Evolutionary conservation across 1,140 invertebrate species (phyloP), one percentile per base, ranked within the genome.

Genomic region (Cheumatopsyche charites): DNA sequence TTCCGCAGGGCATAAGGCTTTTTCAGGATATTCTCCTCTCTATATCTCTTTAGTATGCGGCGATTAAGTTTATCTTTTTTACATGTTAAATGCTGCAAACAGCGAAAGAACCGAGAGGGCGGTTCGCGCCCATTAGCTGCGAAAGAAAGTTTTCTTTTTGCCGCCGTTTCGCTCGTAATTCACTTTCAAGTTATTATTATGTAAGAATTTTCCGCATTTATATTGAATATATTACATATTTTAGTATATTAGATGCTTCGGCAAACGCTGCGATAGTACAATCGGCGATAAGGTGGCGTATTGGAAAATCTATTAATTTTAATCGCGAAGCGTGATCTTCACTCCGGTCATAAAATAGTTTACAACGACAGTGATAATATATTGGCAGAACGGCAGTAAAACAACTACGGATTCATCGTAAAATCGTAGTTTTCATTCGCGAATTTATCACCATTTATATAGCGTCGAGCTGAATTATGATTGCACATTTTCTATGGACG

Each of bases 61-160:
- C 62, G 21, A 62, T 62, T 69, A 45, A 71, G 62, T 55, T 66
- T 43, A 55, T 36, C 62, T 66, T 43, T n/a, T 66, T 66, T 66
- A 66, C 63, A 66, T 66, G 43, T 41, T 66, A 66, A 66, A 66
- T 47, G 63, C 63, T 66, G 23, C 21, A 66, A 66, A 66, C 63
- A 66, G 63, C 2, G 41, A 41, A 41, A 66, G 63, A n/a, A 23
- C 23, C 62, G 55, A 4, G 29, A 36, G 29, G n/a, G 29, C 29
- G 29, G 29, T 36, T 36, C 15, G 7, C 26, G 62, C 62, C 29
- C 62, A 63, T 63, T 63, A 63, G 29, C 62, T 63, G 29, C 62
- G 42, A 63, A 63, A 63, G 62, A 63, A 63, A 63, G 42, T 41
- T 58, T 58, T 58, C 25, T 58, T 42, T 42, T 42, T 42, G 5